Base-by-base conservation (phyloP, 2,113 vertebrate species). In the Excalfactoria chinensis region DNA sequence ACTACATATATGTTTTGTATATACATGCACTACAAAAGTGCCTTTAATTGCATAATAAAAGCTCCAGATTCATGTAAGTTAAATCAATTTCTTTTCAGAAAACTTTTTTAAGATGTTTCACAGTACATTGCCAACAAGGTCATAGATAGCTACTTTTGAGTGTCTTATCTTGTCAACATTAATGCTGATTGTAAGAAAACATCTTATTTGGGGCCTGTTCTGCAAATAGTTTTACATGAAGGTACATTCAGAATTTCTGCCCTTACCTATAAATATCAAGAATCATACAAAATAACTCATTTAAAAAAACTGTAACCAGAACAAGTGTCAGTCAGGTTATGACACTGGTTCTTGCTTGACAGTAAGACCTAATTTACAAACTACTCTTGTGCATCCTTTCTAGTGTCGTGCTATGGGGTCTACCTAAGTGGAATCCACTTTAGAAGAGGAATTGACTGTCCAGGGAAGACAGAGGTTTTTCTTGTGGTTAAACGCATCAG, bases 261-360 rank as follows among this genome's bases (percentile, higher is more conserved):
- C 53, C 30, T 64, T 83, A 32, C 51, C 64, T 83, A 89, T 88
- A 87, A 94, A 78, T 40, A 75, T 49, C 13, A 8, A 69, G 71
- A 73, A 14, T 73, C 40, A 80, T 10, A 17, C 9, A 69, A 64
- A 55, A 34, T 76, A 53, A 85, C 55, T 94, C 55, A 60, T 23
- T 21, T 23, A 79, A 35, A 78, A 90, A 49, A 82, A 35, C 40
- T 37, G 46, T 55, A 34, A 0, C 0, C 43, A 34, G 30, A 72
- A 80, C 6, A 19, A 73, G 22, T 43, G 28, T 68, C 41, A 25
- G 28, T 71, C 34, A 43, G 26, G 25, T 82, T 78, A 64, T 43
- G 17, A 13, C 13, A 7, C 22, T 56, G 37, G 9, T 46, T 68
- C 32, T 77, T 32, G 11, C 23, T 81, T 16, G 81, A 49, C 35